Evolutionary conservation across 2,113 vertebrate genomes (phyloP).

Genomic region (Triplophysa tibetana): DNA sequence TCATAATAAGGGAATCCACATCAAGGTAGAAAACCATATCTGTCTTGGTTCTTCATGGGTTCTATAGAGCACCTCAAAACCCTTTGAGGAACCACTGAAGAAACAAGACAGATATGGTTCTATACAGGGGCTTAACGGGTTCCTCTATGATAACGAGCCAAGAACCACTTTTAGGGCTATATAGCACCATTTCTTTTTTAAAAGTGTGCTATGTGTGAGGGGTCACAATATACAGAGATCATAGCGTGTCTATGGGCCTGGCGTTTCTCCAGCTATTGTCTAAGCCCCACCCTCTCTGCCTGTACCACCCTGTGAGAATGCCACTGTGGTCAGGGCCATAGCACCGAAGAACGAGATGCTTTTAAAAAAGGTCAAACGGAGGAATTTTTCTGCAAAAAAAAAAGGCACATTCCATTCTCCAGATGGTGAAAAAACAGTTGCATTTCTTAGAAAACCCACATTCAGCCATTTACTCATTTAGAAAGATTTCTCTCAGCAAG

Average conservation of each 20-base stretch:
- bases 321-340: constrained; percentile 61
- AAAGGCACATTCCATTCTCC: constrained; percentile 55
- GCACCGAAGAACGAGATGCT: constrained; percentile 51
- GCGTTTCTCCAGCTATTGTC: constrained; percentile 49
- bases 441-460: constrained; percentile 23
- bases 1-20: no score
- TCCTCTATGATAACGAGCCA: no score
- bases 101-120: no score
- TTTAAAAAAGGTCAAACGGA: constrained; percentile 49
- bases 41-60: no score
- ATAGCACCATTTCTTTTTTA: no score
- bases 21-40: no score
- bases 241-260: constrained; percentile 18
- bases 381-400: constrained; percentile 56
- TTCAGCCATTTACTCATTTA: constrained; percentile 31
- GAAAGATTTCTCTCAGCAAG: constrained; percentile 18
- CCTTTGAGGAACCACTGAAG: no score
- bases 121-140: no score
- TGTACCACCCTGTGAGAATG: constrained; percentile 62
- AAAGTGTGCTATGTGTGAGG: no score
- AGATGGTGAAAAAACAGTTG: constrained; percentile 31
- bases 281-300: constrained; percentile 49
- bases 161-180: no score
- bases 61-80: no score
- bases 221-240: no score